Evolutionary conservation across 1,140 invertebrate genomes (phyloP).

Genomic region (Apocrypta bakeri): DNA sequence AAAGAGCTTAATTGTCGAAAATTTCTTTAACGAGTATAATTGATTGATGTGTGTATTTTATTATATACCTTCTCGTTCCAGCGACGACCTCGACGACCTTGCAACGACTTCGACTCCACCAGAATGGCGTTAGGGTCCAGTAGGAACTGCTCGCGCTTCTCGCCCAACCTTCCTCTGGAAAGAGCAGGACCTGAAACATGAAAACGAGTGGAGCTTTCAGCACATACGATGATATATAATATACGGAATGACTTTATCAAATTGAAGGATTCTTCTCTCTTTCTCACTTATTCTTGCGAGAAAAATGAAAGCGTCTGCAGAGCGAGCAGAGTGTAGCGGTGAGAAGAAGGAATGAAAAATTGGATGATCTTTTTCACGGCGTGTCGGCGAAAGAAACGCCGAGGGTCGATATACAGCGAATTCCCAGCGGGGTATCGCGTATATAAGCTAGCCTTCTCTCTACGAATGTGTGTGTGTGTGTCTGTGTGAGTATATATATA

Average conservation of each 20-base stretch:
- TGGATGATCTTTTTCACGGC: slow-evolving; percentile 45
- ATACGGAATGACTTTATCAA: not conserved
- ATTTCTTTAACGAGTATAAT: no score
- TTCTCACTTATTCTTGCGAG: not conserved
- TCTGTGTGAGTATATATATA: no score
- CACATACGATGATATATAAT: not conserved
- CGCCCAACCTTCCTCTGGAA: slow-evolving; percentile 91
- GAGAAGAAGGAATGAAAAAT: slow-evolving; percentile 46
- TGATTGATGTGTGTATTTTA: not conserved
- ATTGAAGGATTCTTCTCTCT: slow-evolving; percentile 19
- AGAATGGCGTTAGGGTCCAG: slow-evolving; percentile 89
- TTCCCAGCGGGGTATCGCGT: slow-evolving; percentile 18
- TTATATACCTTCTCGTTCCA: slow-evolving; percentile 83
- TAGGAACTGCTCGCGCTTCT: slow-evolving; percentile 88
- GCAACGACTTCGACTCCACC: slow-evolving; percentile 88
- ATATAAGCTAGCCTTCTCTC: not conserved
- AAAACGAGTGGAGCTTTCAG: slow-evolving; percentile 23
- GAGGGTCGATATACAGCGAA: slow-evolving; percentile 8
- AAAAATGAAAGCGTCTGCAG: slow-evolving; percentile 49
- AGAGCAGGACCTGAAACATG: slow-evolving; percentile 82
- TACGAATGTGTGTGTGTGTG: no score
- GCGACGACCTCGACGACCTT: slow-evolving; percentile 89
- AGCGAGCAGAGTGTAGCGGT: no score
- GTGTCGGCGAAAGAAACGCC: slow-evolving; percentile 34
- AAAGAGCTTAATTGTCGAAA: no score